Evolutionary conservation across 2,113 vertebrate species (phyloP).

Genomic region (Pollachius pollachius): DNA sequence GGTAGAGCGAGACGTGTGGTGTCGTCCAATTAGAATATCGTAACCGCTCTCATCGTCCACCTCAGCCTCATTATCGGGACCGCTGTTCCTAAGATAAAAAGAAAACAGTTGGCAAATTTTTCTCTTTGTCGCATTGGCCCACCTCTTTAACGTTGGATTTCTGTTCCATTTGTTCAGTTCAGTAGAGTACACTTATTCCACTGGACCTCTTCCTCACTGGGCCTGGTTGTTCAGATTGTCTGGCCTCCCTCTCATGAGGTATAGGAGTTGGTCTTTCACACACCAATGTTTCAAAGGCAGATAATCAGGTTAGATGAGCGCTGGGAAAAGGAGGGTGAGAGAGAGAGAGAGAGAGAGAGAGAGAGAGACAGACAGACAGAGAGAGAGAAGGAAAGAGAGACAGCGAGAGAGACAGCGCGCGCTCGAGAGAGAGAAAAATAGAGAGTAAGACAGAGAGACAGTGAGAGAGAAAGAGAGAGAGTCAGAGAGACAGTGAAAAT

Average conservation of each 20-base stretch:
- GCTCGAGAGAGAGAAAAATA: background rate
- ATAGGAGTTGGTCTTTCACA: too few relatives aligned
- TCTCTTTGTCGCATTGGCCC: too few relatives aligned
- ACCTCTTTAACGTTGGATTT: too few relatives aligned
- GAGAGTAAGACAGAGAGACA: background rate
- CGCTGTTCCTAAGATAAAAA: slow-evolving; percentile 4
- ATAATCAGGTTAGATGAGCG: too few relatives aligned
- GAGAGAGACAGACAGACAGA: background rate
- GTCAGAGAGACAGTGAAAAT: background rate
- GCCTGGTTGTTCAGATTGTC: too few relatives aligned
- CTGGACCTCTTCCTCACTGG: too few relatives aligned
- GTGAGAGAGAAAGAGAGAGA: background rate
- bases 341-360: background rate
- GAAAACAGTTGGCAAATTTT: background rate
- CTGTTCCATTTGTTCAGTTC: too few relatives aligned
- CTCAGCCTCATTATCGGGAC: background rate
- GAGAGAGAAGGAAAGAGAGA: slow-evolving; percentile 1
- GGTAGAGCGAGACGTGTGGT: background rate
- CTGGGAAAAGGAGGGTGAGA: too few relatives aligned
- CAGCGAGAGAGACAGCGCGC: background rate
- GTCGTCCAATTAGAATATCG: slow-evolving; percentile 2
- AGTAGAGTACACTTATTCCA: too few relatives aligned
- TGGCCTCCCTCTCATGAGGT: too few relatives aligned
- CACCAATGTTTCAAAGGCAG: too few relatives aligned
- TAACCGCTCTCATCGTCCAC: background rate